phyloP scores from a whole-genome alignment of 2,113 vertebrate genomes.

The Aplodontia rufa region DNA sequence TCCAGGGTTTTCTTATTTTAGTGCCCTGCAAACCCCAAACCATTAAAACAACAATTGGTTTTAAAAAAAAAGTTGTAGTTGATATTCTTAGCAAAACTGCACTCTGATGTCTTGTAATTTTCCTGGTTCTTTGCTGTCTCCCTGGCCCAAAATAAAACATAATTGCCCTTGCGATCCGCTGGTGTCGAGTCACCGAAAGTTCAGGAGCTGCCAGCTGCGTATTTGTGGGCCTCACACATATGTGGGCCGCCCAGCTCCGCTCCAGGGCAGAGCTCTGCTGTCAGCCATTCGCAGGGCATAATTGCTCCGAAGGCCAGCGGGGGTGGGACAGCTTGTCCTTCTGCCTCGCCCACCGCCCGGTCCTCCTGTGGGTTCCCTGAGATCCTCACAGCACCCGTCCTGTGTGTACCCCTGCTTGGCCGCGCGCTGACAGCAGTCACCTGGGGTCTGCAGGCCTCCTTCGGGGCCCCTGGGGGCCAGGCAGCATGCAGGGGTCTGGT shows the following conservation, averaged over 20 bases:
- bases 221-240: constrained; percentile 67
- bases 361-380: constrained; percentile 23
- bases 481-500: background rate
- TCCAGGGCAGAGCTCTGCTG: background rate
- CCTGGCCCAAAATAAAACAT: constrained; percentile 81
- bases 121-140: constrained; percentile 44
- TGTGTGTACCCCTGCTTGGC: too few relatives aligned
- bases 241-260: constrained; percentile 32
- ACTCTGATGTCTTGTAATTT: constrained; percentile 82
- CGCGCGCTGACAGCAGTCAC: too few relatives aligned
- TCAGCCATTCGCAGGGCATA: constrained; percentile 61
- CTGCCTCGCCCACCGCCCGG: constrained; percentile 32
- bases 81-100: constrained; percentile 79
- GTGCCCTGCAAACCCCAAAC: constrained; percentile 51
- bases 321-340: constrained; percentile 41
- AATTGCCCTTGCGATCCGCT: constrained; percentile 79
- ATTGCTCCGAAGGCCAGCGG: constrained; percentile 22
- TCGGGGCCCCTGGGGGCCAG: background rate
- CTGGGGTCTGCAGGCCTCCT: background rate
- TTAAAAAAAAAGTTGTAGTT: constrained; percentile 64
- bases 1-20: constrained; percentile 64
- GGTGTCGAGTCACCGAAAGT: constrained; percentile 74
- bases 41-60: constrained; percentile 68
- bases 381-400: background rate
- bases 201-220: constrained; percentile 72